These are phyloP conservation scores for Ovibos moschatus DNA, from an alignment of 2,113 vertebrate species.

Conservation along the genomic window DNA sequence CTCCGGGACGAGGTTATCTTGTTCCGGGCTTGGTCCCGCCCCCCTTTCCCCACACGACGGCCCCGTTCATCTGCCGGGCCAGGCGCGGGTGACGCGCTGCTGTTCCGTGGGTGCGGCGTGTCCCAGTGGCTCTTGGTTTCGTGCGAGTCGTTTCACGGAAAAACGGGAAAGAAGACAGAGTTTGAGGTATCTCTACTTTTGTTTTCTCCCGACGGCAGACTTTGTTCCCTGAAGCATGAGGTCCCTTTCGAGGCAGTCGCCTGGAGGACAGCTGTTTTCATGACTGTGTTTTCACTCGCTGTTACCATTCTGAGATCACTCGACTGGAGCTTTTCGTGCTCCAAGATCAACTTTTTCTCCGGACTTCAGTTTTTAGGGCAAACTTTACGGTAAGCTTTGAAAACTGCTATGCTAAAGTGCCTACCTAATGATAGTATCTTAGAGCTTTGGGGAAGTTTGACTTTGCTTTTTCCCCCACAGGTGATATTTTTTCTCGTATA, in stretches of 20 bases:
- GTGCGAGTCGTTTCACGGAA: background rate
- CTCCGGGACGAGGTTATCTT: background rate
- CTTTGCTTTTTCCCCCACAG: background rate
- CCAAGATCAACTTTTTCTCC: background rate
- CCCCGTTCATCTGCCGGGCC: background rate
- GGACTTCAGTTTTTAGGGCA: background rate
- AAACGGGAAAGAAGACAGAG: background rate
- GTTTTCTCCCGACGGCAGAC: slow-evolving; percentile 51
- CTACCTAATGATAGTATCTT: background rate
- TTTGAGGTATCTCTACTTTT: background rate
- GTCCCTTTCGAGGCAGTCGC: background rate
- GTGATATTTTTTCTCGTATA: background rate
- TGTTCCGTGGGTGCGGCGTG: background rate
- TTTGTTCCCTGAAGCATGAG: slow-evolving; percentile 45
- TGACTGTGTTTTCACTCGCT: slow-evolving; percentile 9
- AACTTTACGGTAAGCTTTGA: slow-evolving; percentile 32
- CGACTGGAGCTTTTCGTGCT: background rate
- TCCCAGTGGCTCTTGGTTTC: background rate
- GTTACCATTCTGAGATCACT: slow-evolving; percentile 17
- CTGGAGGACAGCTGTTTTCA: slow-evolving; percentile 28
- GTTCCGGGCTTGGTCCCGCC: background rate
- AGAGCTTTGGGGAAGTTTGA: background rate
- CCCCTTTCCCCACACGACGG: background rate
- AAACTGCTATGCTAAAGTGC: background rate
- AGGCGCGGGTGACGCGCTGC: background rate